Evolutionary conservation across 2,888 invertebrate species (phyloP).

Genomic region (Mimumesa dahlbomi): DNA sequence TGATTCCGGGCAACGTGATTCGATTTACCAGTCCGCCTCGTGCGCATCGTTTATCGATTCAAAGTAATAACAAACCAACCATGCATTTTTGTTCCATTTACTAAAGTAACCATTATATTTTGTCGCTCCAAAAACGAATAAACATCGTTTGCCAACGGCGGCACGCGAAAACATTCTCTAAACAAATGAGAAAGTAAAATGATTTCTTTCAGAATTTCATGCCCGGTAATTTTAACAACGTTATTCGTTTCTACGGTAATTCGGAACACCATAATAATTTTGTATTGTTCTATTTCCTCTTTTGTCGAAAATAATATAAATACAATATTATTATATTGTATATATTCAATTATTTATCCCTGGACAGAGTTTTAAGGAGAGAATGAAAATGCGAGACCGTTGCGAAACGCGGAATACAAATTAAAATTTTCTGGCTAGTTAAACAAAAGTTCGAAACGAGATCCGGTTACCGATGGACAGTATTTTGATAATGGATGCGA

Average conservation of each 20-base stretch:
- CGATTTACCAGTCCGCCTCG: constrained; percentile 38
- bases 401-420: not conserved
- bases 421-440: not conserved
- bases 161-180: not conserved
- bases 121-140: too few species aligned
- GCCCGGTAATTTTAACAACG: too few species aligned
- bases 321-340: too few species aligned
- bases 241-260: too few species aligned
- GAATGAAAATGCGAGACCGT: not conserved
- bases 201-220: too few species aligned
- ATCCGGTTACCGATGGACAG: constrained; percentile 1
- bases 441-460: not conserved
- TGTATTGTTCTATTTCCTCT: too few species aligned
- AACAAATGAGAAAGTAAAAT: too few species aligned
- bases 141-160: not conserved
- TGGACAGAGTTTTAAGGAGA: too few species aligned
- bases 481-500: not conserved
- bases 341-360: too few species aligned
- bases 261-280: too few species aligned
- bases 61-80: constrained; percentile 42
- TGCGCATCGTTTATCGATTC: constrained; percentile 42
- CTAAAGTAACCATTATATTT: constrained; percentile 22
- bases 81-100: constrained; percentile 46
- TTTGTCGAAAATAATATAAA: too few species aligned
- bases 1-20: constrained; percentile 32